Percentiles rank a stretch among this genome's conserved stretches.
phyloP scores from a whole-genome alignment of 1,140 invertebrate genomes.

The Dermatophagoides farinae region DNA sequence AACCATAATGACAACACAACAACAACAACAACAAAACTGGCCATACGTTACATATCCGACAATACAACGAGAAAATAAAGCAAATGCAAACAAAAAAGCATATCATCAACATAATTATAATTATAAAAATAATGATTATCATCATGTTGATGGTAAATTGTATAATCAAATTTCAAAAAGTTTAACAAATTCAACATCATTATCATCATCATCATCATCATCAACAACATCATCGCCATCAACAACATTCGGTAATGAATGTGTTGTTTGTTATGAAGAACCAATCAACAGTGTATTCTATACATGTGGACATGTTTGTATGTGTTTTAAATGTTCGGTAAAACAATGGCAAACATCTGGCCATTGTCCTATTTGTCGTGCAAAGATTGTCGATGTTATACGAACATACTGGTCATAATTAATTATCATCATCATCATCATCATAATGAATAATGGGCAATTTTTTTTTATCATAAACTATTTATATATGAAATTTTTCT shows the following conservation, averaged over 20 bases:
- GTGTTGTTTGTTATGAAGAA: slow-evolving; percentile 83
- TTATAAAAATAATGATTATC: too few species aligned
- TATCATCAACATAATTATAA: too few species aligned
- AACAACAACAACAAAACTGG: too few species aligned
- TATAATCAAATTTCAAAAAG: too few species aligned
- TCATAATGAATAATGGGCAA: background rate
- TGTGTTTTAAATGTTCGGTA: slow-evolving; percentile 88
- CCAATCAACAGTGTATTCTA: slow-evolving; percentile 79
- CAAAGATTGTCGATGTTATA: slow-evolving; percentile 79
- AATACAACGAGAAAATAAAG: too few species aligned
- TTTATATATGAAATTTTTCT: background rate
- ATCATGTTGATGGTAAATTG: too few species aligned
- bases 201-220: background rate
- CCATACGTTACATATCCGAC: too few species aligned
- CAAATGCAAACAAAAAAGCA: too few species aligned
- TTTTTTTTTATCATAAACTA: too few species aligned
- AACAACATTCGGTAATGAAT: slow-evolving; percentile 36
- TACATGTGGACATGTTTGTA: slow-evolving; percentile 94
- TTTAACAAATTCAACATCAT: too few species aligned
- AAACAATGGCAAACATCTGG: slow-evolving; percentile 72
- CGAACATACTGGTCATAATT: slow-evolving; percentile 50
- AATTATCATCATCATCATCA: background rate
- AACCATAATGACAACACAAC: too few species aligned
- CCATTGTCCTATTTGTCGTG: slow-evolving; percentile 79
- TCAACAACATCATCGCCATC: background rate